These are phyloP conservation scores for Rattus rattus DNA, from an alignment of 2,113 vertebrate species.

Conservation along the genomic window DNA sequence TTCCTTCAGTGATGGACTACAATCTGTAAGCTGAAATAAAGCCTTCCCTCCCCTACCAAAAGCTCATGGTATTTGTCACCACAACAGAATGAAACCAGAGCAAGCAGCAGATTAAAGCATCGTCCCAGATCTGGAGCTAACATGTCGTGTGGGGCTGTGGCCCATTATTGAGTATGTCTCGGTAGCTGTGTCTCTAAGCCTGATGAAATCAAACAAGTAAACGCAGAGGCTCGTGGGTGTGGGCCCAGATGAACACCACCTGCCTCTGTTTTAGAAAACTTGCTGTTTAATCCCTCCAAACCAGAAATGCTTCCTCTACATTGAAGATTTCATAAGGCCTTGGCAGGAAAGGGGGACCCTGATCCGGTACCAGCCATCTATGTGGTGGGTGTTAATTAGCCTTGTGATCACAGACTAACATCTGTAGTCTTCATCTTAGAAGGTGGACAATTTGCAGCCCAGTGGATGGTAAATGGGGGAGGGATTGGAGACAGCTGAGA, in stretches of 20 bases:
- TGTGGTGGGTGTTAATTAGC: conserved; percentile 32
- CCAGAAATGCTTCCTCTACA: neutral
- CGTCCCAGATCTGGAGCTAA: neutral
- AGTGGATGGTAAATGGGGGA: neutral
- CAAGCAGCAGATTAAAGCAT: neutral
- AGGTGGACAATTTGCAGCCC: neutral
- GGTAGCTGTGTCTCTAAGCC: neutral
- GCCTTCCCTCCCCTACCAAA: neutral
- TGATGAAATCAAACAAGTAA: neutral
- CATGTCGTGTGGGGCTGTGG: neutral
- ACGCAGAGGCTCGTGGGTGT: neutral
- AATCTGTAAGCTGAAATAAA: neutral
- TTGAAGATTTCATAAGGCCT: neutral
- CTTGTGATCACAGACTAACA: conserved; percentile 5
- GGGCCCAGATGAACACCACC: conserved; percentile 27
- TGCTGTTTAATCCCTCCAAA: neutral
- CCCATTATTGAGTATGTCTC: neutral
- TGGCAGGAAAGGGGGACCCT: neutral
- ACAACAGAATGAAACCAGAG: neutral
- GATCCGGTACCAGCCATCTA: neutral
- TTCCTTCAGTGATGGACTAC: neutral
- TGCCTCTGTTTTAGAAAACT: neutral
- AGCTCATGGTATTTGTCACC: neutral
- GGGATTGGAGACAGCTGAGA: neutral
- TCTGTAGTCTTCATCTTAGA: neutral